Percentiles rank a stretch among this genome's conserved stretches.
Conservation (phyloP, 2,113 vertebrate species). For the Tympanuchus pallidicinctus region DNA sequence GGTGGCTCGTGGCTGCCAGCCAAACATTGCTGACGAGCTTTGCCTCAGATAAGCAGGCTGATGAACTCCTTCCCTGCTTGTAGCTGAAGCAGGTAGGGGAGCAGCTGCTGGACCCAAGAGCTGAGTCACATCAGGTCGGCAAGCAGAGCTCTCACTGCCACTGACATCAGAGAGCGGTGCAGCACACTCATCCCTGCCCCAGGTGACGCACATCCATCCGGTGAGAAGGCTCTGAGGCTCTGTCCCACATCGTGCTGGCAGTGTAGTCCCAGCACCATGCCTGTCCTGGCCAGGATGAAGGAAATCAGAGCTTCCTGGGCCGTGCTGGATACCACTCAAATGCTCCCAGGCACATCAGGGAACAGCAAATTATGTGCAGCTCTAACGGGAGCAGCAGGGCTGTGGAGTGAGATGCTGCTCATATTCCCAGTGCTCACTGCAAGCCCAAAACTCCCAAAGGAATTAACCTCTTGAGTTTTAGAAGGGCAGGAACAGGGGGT, state of each 20-base stretch:
- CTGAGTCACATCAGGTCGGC: neutral
- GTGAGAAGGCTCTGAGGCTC: neutral
- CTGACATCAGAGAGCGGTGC: neutral
- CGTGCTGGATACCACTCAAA: no score
- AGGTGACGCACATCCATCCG: slow-evolving; percentile 40
- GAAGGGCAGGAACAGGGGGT: neutral
- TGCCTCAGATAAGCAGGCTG: fast-evolving
- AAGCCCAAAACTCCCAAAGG: neutral
- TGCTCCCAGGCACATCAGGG: no score
- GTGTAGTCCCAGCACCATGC: fast-evolving
- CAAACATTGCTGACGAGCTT: fast-evolving
- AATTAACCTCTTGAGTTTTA: neutral
- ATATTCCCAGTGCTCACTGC: neutral
- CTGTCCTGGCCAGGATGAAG: fast-evolving
- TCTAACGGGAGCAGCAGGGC: fast-evolving
- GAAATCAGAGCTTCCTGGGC: neutral
- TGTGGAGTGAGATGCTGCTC: neutral
- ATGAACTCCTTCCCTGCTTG: neutral
- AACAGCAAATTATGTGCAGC: neutral
- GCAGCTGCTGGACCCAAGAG: neutral
- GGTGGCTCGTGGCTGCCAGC: fast-evolving
- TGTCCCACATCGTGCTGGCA: slow-evolving; percentile 17
- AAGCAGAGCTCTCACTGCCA: neutral
- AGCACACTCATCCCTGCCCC: neutral
- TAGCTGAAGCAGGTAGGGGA: neutral